Evolutionary conservation across 2,113 vertebrate genomes (phyloP), one percentile per base, ranked within the genome.

Genomic region (Grammomys surdaster): DNA sequence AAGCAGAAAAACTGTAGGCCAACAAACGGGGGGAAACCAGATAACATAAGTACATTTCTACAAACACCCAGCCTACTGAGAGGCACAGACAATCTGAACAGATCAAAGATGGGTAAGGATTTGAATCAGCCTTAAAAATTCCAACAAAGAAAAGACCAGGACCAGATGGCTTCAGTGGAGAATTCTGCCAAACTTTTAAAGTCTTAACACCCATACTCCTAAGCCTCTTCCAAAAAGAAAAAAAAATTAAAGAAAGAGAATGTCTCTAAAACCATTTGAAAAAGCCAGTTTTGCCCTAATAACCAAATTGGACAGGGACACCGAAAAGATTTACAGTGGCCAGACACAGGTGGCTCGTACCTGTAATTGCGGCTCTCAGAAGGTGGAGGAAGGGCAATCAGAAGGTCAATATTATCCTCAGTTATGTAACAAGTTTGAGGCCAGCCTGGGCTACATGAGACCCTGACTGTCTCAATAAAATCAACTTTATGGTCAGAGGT

Each of bases 151-250:
- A 72, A 56, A n/a, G 67, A 24, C 86, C 48, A 72, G 86, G 67
- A 26, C 7, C 86, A 88, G 86, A 88, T 88, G 86, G 86, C 67
- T 88, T 88, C 36, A 2, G 0, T 40, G 33, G 67, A n/a, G 36
- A 72, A 72, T 1, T n/a, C 67, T 88, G 86, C 86, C 86, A 88
- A 88, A 72, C 85, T n/a, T 56, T 54, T 72, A 54, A 88, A 88
- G 67, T 17, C 48, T 88, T 40, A 72, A 40, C 86, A 72, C 67
- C 36, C 28, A 88, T 33, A 14, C 13, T 26, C 67, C 67, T 56
- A 17, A 88, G 60, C 22, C 22, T 54, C 67, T 72, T 88, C 67
- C 67, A 88, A 72, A 84, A 63, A 33, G 31, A 12, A 73, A 40
- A 75, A 70, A 81, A 65, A 46, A 43, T 65, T 54, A 51, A 67